phyloP scores from a whole-genome alignment of 1,140 invertebrate genomes.

The Drosophila melanica region DNA sequence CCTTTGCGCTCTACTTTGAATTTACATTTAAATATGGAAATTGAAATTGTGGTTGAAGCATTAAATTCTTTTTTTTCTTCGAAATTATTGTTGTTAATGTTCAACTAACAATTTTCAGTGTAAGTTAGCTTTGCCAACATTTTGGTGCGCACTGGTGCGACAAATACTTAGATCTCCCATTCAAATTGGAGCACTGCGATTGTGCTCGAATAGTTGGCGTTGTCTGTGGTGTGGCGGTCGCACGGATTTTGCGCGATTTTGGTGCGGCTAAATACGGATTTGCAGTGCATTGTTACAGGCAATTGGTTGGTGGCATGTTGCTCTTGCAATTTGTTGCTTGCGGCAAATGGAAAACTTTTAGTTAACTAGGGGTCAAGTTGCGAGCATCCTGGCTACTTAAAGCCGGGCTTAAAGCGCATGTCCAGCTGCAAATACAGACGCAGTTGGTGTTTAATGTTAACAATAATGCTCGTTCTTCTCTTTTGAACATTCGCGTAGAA shows the following conservation, averaged over 20 bases:
- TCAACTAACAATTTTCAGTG: no score
- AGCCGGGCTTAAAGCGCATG: slow-evolving; percentile 54
- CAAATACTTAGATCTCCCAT: neutral
- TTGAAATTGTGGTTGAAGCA: no score
- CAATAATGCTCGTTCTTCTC: slow-evolving; percentile 40
- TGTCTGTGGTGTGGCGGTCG: slow-evolving; percentile 24
- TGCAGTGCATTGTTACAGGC: slow-evolving; percentile 19
- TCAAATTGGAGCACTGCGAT: slow-evolving; percentile 5
- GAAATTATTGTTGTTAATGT: no score
- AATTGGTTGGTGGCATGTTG: slow-evolving; percentile 2
- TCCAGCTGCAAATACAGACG: neutral
- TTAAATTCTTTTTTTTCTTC: no score
- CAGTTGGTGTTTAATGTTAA: slow-evolving; percentile 30
- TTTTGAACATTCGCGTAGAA: slow-evolving; percentile 26
- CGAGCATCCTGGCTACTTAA: slow-evolving; percentile 34
- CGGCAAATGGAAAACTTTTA: neutral
- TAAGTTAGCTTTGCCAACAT: no score
- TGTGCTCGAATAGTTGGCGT: slow-evolving; percentile 25
- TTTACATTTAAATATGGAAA: no score
- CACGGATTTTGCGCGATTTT: slow-evolving; percentile 31
- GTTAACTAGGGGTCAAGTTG: slow-evolving; percentile 28
- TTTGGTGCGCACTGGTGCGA: no score
- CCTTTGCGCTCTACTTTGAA: no score
- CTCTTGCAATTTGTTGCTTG: neutral
- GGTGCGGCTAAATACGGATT: slow-evolving; percentile 39